Conservation (phyloP, 2,888 invertebrate genomes). For the Chromoteleia sp. region DNA sequence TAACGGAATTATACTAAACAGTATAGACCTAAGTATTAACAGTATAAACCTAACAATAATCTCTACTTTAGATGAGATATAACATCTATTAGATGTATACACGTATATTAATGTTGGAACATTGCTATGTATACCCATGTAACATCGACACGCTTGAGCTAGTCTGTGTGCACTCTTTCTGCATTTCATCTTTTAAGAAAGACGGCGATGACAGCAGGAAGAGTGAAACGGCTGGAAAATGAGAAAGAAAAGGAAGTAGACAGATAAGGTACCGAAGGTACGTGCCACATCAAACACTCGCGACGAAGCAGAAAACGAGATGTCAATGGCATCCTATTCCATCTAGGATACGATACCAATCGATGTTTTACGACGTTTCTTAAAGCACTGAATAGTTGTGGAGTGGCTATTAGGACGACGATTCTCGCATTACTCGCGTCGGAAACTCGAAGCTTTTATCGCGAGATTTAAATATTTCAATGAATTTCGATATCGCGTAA, state of each 20-base stretch:
- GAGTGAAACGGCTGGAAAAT: neutral
- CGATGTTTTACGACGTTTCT: slow-evolving; percentile 27
- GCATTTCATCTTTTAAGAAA: neutral
- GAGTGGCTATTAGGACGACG: slow-evolving; percentile 35
- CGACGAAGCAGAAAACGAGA: slow-evolving; percentile 43
- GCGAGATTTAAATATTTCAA: slow-evolving; percentile 23
- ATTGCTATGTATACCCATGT: neutral
- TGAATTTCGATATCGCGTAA: slow-evolving; percentile 4
- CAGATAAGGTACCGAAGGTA: neutral
- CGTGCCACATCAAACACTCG: neutral
- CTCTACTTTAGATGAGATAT: too few species aligned
- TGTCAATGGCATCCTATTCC: slow-evolving; percentile 37
- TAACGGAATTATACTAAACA: too few species aligned
- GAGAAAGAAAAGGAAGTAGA: neutral
- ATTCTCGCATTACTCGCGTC: slow-evolving; percentile 15
- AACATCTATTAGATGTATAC: too few species aligned
- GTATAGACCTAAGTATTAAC: too few species aligned
- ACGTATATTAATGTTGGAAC: too few species aligned
- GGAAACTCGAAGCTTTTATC: slow-evolving; percentile 12
- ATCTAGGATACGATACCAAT: slow-evolving; percentile 31
- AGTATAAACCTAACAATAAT: too few species aligned
- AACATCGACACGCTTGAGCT: neutral
- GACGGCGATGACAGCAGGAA: neutral
- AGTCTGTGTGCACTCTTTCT: neutral
- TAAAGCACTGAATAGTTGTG: neutral